Conservation (phyloP, 37 sponge, comb jelly and placozoan species). For the Axinella damicornis region DNA sequence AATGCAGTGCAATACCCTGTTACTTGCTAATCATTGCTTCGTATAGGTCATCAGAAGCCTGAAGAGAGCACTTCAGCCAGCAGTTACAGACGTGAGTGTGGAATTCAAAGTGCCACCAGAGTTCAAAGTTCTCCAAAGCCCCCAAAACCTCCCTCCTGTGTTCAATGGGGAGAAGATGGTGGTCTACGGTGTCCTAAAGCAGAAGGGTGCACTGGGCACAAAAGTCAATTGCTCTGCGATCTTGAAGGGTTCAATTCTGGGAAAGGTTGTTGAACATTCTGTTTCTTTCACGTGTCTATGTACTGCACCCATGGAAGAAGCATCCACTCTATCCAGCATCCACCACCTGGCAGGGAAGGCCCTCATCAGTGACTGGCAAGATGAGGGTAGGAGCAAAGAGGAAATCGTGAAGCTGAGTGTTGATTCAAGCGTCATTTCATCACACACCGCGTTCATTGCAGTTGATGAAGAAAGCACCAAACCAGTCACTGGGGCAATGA, state of each 20-base stretch:
- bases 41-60: slow-evolving; percentile 64
- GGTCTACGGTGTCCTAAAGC: slow-evolving; percentile 56
- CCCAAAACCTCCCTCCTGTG: slow-evolving; percentile 51
- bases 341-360: slow-evolving; percentile 82
- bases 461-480: slow-evolving; percentile 61
- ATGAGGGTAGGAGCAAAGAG: slow-evolving; percentile 21
- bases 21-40: too few species aligned
- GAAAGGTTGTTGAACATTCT: slow-evolving; percentile 17
- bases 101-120: slow-evolving; percentile 45
- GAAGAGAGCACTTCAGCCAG: slow-evolving; percentile 69
- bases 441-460: slow-evolving; percentile 71
- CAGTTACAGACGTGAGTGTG: slow-evolving; percentile 49
- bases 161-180: slow-evolving; percentile 71
- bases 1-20: too few species aligned
- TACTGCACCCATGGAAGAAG: background rate
- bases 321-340: slow-evolving; percentile 42
- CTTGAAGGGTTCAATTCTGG: slow-evolving; percentile 52
- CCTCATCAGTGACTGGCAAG: slow-evolving; percentile 58
- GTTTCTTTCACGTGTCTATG: slow-evolving; percentile 11
- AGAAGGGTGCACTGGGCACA: background rate
- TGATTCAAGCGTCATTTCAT: slow-evolving; percentile 69
- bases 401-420: slow-evolving; percentile 70
- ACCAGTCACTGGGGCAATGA: slow-evolving; percentile 60
- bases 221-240: slow-evolving; percentile 27
- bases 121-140: slow-evolving; percentile 28